Conservation (phyloP, 2,113 vertebrate genomes). For the Odobenus rosmarus region DNA sequence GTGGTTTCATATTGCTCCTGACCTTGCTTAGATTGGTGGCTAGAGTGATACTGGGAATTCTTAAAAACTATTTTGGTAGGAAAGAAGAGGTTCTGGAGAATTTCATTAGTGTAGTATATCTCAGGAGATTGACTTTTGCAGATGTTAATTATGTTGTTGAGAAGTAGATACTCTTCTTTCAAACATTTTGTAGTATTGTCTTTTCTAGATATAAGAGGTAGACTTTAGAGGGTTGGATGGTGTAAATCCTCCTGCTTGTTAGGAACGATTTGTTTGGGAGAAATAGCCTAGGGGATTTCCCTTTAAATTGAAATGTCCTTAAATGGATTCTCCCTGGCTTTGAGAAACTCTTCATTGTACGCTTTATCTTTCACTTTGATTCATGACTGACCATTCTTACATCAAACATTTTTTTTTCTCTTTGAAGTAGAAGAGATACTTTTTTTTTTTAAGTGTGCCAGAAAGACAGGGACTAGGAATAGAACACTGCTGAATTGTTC, state of each 20-base stretch:
- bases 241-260: slow-evolving; percentile 38
- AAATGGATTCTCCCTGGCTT: slow-evolving; percentile 64
- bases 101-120: not conserved
- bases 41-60: not conserved
- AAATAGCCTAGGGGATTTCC: slow-evolving; percentile 50
- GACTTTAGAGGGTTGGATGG: not conserved
- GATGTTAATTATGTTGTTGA: slow-evolving; percentile 40
- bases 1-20: not conserved
- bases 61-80: slow-evolving; percentile 24
- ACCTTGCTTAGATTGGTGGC: not conserved
- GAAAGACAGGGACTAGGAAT: slow-evolving; percentile 41
- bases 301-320: slow-evolving; percentile 65
- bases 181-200: not conserved
- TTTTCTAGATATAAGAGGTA: slow-evolving; percentile 24
- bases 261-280: slow-evolving; percentile 58
- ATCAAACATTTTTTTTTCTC: slow-evolving; percentile 61
- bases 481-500: slow-evolving; percentile 69
- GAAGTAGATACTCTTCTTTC: slow-evolving; percentile 10
- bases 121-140: slow-evolving; percentile 33
- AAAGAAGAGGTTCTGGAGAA: not conserved
- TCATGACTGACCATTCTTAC: slow-evolving; percentile 69
- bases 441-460: not conserved
- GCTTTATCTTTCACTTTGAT: slow-evolving; percentile 71
- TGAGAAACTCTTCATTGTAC: slow-evolving; percentile 63
- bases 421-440: slow-evolving; percentile 65